Percentiles rank a stretch among this genome's conserved stretches.
Conservation (phyloP, 2,113 vertebrate genomes). For the human (Homo sapiens) region DNA sequence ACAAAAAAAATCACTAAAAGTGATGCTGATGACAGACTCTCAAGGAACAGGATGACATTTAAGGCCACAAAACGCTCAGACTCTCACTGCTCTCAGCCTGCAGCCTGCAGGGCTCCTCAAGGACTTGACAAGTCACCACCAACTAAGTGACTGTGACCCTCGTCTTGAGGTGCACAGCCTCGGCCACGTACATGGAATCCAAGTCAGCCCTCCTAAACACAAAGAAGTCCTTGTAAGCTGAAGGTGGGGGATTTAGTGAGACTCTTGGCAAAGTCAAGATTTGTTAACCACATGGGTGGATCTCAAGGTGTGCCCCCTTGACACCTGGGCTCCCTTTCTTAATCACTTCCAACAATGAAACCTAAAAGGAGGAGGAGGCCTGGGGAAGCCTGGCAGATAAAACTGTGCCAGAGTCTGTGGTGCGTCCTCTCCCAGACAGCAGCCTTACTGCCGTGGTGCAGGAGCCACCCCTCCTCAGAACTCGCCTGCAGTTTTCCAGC, state of each 20-base stretch:
- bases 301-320: background rate
- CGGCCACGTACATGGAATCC: background rate
- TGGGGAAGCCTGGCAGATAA: background rate
- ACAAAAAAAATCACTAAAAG: background rate
- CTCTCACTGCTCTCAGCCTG: background rate
- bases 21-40: rapidly evolving
- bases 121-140: background rate
- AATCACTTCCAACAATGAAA: background rate
- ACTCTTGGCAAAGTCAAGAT: background rate
- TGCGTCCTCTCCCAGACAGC: background rate
- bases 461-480: too few relatives aligned
- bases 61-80: background rate
- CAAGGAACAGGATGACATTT: background rate
- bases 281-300: background rate
- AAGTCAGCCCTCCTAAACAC: too few relatives aligned
- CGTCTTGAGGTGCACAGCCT: rapidly evolving
- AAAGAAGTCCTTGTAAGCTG: background rate
- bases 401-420: background rate
- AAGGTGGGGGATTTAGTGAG: background rate
- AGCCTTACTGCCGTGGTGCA: rapidly evolving
- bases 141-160: too few relatives aligned
- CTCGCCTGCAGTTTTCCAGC: background rate
- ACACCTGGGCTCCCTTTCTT: background rate
- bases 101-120: background rate
- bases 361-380: background rate